phyloP scores from a whole-genome alignment of 2,113 vertebrate genomes.

The Neodontobutis hainanensis region DNA sequence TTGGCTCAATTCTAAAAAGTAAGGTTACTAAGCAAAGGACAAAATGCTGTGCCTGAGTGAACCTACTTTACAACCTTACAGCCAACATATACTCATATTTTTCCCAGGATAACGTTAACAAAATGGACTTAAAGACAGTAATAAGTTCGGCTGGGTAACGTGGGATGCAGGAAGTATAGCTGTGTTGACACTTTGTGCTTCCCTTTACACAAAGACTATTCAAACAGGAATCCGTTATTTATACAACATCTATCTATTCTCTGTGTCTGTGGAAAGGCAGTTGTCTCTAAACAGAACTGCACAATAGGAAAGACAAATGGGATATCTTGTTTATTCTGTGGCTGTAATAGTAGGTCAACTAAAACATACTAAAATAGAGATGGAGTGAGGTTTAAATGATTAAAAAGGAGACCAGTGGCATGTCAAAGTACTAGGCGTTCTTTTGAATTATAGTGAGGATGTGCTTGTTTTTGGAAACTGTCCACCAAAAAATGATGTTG shows the following conservation, averaged over 20 bases:
- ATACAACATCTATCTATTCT: conserved; percentile 9
- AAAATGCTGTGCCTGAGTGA: no score
- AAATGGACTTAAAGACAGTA: neutral
- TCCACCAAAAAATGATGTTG: no score
- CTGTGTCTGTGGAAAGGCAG: neutral
- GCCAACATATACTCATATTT: neutral
- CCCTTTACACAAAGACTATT: conserved; percentile 7
- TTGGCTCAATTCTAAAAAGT: no score
- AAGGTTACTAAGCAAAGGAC: no score
- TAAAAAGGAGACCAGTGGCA: conserved; percentile 2
- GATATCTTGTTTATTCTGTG: conserved; percentile 2
- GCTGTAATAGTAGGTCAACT: conserved; percentile 6
- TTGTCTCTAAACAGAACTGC: neutral
- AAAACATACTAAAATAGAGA: conserved; percentile 4
- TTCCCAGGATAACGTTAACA: neutral
- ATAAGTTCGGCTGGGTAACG: neutral
- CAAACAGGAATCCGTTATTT: conserved; percentile 25
- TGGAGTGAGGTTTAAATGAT: neutral
- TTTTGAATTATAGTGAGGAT: no score
- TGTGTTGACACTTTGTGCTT: conserved; percentile 30
- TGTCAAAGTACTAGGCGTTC: neutral
- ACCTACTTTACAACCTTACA: no score
- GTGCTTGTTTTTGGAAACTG: no score
- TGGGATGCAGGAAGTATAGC: conserved; percentile 15
- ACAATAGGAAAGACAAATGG: neutral